Base-by-base conservation (phyloP, 1,140 invertebrate genomes). In the Diorhabda sublineata region DNA sequence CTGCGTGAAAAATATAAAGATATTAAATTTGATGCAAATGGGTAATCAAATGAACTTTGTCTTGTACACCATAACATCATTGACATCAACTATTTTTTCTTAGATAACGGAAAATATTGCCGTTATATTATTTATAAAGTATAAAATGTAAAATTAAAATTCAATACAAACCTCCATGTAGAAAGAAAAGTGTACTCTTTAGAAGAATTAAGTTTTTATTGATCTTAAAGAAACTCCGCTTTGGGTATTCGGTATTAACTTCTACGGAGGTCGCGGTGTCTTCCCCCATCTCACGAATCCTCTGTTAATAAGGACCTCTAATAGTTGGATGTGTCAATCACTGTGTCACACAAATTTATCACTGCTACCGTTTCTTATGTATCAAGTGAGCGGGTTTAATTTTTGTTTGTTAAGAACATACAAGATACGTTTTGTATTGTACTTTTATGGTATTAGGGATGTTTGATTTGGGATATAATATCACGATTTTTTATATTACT, bases 151-250 rank as follows among this genome's bases (percentile, higher is more conserved):
- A 1, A 26, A 26, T 26, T 26, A 26, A 57, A 64, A 44, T n/a
- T 59, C 7, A 63, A 52, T 66, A 71, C 80, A 81, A 83, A 90
- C 88, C 88, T 82, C 91, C 91, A 79, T 91, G 92, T 85, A 91
- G 90, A 74, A 92, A 88, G 80, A 93, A 92, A 5, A 92, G 81
- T 57, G 90, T 90, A 71, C 92, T 84, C 85, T 93, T 93, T 69
- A 93, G 83, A 86, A 90, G 90, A 72, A 91, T 85, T 66, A 91
- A 81, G 81, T 91, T 90, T 64, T 88, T 87, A 82, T 91, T 91
- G 71, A 91, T 88, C 26, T 78, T 73, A 43, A 80, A 75, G 57
- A 69, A 72, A 5, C 56, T 69, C 7, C 66, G 70, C 63, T 68
- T 58, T 9, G 66, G 56, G 62, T 69, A 60, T 9, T 8, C 61